Evolutionary conservation across 2,113 vertebrate species (phyloP), one percentile per base, ranked within the genome.

Genomic region (Callithrix jacchus): DNA sequence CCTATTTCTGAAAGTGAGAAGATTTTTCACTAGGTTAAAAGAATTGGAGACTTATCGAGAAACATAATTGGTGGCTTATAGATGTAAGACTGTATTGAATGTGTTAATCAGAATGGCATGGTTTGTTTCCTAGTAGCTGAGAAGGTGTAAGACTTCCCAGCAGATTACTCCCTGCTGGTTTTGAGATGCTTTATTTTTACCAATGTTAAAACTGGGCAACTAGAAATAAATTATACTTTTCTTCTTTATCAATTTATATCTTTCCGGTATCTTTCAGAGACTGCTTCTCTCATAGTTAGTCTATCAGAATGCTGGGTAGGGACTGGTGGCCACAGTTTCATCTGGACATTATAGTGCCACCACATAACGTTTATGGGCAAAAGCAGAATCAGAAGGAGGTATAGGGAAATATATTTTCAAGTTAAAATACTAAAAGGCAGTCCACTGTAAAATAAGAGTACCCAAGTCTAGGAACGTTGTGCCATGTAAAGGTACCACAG

Each of bases 211-310:
- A 11, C 6, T 87, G 9, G 8, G 25, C 18, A 94, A 85, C 30
- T 64, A 58, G 20, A 95, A 94, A 93, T 92, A 86, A 80, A 87
- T 37, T 92, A 18, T 2, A 66, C 23, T 83, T 83, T 90, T 73
- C 4, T 68, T 58, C 27, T 35, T 79, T 86, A 77, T 86, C 18
- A 71, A 11, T 81, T 52, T 70, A 47, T 47, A 74, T 1, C 25
- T 92, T 97, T 87, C 30, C 56, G 45, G 87, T 82, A 79, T 18
- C 18, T 94, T 95, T 42, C 56, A 79, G 35, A 79, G 61, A 80
- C 40, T 79, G 37, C 23, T 2, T 64, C 17, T 77, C 8, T 74
- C 32, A 92, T 49, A 73, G 79, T 80, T 8, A n/a, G 3, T 58
- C 37, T 79, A 9, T 89, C 2, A 58, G 40, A 93, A 92, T 74